Conservation (phyloP, 2,797 vertebrate species). For the Sebastes minor region DNA sequence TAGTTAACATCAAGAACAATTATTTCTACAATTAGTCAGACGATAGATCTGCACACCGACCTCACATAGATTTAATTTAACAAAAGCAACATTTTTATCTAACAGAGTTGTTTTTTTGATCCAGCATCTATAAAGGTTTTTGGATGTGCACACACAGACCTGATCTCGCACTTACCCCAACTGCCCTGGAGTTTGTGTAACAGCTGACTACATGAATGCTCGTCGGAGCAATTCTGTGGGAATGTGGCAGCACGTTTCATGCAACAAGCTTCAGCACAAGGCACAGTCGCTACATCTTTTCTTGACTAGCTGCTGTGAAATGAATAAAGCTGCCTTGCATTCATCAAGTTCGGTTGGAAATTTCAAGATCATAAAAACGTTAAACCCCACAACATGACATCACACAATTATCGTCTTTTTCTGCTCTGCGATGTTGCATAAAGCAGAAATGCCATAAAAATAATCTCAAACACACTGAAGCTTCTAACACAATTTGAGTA, state of each 20-base stretch:
- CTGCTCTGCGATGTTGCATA: not conserved
- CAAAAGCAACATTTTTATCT: not conserved
- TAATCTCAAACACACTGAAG: not conserved
- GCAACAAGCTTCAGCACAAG: too few relatives aligned
- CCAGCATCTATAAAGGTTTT: not conserved
- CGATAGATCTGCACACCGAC: not conserved
- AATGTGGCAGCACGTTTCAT: too few relatives aligned
- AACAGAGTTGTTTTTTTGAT: not conserved
- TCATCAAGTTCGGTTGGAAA: too few relatives aligned
- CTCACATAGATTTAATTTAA: not conserved
- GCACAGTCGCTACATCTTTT: too few relatives aligned
- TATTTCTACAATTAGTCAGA: not conserved
- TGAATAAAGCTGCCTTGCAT: too few relatives aligned
- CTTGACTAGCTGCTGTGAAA: too few relatives aligned
- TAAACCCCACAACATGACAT: too few relatives aligned
- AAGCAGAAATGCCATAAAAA: not conserved
- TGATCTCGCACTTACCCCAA: not conserved
- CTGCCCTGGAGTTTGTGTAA: too few relatives aligned
- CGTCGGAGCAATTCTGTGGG: too few relatives aligned
- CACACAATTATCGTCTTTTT: not conserved
- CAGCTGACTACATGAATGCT: too few relatives aligned
- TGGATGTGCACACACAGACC: not conserved
- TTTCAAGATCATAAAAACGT: too few relatives aligned
- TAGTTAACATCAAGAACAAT: not conserved
- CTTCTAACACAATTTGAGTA: not conserved